phyloP scores from a whole-genome alignment of 2,888 invertebrate genomes.

The Ommatoiulus sabulosus region DNA sequence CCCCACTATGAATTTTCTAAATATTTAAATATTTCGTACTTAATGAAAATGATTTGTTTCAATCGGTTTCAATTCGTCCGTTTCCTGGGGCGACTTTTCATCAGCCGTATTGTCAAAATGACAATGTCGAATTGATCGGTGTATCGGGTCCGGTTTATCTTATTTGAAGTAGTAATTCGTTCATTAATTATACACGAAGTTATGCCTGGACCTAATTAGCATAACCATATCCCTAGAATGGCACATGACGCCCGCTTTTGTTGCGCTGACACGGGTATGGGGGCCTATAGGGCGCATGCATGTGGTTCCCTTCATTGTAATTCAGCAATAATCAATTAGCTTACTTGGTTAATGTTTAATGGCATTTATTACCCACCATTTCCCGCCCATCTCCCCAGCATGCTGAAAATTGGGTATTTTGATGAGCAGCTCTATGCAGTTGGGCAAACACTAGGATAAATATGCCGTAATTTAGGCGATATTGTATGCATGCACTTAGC shows the following conservation, averaged over 20 bases:
- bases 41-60: not conserved
- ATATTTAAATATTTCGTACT: not conserved
- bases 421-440: not conserved
- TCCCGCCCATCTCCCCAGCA: not conserved
- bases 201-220: constrained; percentile 4
- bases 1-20: not conserved
- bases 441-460: not conserved
- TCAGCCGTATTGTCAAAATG: not conserved
- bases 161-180: not conserved
- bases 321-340: constrained; percentile 5
- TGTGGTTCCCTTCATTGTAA: not conserved
- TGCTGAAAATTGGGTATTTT: not conserved
- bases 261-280: not conserved
- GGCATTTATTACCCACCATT: not conserved
- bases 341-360: not conserved
- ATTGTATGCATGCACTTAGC: not conserved
- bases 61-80: not conserved
- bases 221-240: not conserved
- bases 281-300: not conserved
- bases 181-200: not conserved
- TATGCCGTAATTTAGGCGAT: not conserved
- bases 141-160: not conserved
- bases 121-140: not conserved
- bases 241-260: not conserved
- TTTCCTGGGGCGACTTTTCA: not conserved